Conservation (phyloP, 2,797 vertebrate species). For the Aotus griseimembra region DNA sequence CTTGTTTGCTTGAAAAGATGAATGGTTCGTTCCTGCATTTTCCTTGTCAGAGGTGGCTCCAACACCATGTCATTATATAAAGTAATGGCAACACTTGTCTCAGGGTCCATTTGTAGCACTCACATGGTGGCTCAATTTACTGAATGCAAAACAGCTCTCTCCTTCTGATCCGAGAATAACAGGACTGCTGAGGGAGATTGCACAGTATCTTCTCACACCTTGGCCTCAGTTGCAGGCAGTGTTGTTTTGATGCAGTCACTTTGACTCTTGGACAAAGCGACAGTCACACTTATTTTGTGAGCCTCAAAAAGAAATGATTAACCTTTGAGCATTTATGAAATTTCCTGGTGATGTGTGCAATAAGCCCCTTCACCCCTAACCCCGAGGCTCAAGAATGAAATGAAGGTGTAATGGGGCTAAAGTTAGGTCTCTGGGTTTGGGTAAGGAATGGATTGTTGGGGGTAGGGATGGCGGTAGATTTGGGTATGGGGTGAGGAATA, state of each 20-base stretch:
- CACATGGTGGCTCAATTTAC: accelerated
- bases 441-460: not conserved
- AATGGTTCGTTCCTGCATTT: not conserved
- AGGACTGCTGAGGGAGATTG: not conserved
- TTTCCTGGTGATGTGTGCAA: not conserved
- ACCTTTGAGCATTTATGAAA: not conserved
- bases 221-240: no score
- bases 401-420: not conserved
- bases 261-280: not conserved
- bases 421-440: not conserved
- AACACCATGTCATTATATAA: not conserved
- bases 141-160: not conserved
- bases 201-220: not conserved
- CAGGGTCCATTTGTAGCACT: not conserved
- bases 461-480: not conserved
- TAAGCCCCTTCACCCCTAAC: no score
- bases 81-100: not conserved
- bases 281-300: not conserved
- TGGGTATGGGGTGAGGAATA: not conserved
- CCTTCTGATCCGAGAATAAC: not conserved
- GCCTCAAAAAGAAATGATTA: not conserved
- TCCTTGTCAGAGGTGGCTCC: accelerated
- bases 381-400: not conserved
- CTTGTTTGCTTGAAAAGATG: not conserved
- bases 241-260: not conserved